These are phyloP conservation scores for Sitta europaea DNA, from an alignment of 2,113 vertebrate species.

Conservation along the genomic window DNA sequence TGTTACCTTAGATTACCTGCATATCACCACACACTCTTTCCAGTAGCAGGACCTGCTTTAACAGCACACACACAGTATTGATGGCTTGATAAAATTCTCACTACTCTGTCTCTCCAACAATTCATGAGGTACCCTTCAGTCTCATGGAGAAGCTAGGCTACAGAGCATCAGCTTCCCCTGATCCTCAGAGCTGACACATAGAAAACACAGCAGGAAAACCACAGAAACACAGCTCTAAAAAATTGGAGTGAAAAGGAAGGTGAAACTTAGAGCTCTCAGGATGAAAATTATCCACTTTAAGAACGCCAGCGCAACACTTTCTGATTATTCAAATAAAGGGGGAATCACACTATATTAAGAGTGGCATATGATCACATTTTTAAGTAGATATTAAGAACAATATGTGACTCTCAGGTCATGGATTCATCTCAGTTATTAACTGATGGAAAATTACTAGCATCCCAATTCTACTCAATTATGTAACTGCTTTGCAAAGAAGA, in stretches of 20 bases:
- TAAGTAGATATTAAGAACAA: not conserved
- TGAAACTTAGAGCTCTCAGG: not conserved
- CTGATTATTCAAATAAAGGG: not conserved
- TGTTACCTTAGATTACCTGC: not conserved
- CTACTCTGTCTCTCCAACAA: not conserved
- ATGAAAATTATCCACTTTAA: not conserved
- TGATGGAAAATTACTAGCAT: conserved; percentile 1
- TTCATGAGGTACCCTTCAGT: not conserved
- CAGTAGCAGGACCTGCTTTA: not conserved
- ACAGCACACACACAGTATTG: not conserved
- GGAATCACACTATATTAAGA: not conserved
- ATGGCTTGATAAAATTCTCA: not conserved
- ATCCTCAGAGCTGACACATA: not conserved
- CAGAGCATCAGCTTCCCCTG: not conserved
- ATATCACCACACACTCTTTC: not conserved
- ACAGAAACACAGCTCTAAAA: not conserved
- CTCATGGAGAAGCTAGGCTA: not conserved
- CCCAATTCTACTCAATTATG: not conserved
- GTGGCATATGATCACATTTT: not conserved
- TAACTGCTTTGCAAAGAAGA: not conserved
- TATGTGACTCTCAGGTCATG: not conserved
- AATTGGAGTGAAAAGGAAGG: not conserved
- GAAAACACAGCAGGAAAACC: not conserved
- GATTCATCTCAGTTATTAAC: not conserved
- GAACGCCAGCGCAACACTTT: not conserved